Base-by-base conservation (phyloP, 2,888 invertebrate species). In the Eugnorisma glareosa region DNA sequence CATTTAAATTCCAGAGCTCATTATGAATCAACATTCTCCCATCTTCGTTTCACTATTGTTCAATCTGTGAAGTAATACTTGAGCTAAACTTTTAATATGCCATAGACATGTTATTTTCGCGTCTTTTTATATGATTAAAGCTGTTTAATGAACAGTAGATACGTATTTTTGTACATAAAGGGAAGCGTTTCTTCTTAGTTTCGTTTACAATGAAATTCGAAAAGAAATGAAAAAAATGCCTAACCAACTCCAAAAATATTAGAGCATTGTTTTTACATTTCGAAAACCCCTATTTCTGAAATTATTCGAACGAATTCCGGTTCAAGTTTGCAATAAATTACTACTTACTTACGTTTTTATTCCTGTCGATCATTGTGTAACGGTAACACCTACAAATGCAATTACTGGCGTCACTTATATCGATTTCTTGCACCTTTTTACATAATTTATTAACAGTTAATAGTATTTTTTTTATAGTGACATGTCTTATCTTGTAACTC, bases 1-100 rank as follows among this genome's bases (percentile, higher is more conserved):
- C 24, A 70, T 74, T 85, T 70, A 57, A 79, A 77, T 79, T 73
- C 68, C 63, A 37, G 35, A 61, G 61, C 73, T 71, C 40, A 59
- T 75, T 73, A 70, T 70, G 54, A 61, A 63, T 59, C 43, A 71
- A 78, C 45, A 77, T 83, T 70, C 40, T 61, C 6, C 45, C 45
- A 61, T 78, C 48, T 54, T 59, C 28, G 15, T 66, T 48, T 48
- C 4, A n/a, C 8, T 68, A 66, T 59, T 68, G 28, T 48, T 54
- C 6, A 67, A 45, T 67, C 61, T 61, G 28, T 15, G n/a, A 8
- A 3, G n/a, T 64, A 40, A 24, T 66, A 13, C 24, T 28, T 51
- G 1, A 24, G 10, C 5, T 43, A 51, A 8, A 31, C 11, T 61
- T 75, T 40, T 67, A 21, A 61, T 61, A 21, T 35, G 35, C n/a